Base-by-base conservation (phyloP, 2,888 invertebrate species). In the Morpho deidamia region DNA sequence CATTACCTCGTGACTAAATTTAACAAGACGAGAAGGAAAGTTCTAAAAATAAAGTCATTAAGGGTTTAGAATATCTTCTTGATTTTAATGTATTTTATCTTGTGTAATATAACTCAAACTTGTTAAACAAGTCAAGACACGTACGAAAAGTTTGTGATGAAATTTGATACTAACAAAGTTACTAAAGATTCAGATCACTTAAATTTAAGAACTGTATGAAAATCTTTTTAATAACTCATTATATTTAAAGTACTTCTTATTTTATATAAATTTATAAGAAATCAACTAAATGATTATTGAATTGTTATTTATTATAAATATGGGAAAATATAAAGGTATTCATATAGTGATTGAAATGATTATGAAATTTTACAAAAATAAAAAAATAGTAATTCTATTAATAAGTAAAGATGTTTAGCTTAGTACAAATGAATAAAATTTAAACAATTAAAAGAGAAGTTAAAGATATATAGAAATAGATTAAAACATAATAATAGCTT, bases 401-500 rank as follows among this genome's bases (percentile, higher is more conserved):
- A n/a, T n/a, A n/a, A n/a, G n/a, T n/a, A n/a, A n/a, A n/a, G n/a
- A n/a, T n/a, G n/a, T n/a, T n/a, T n/a, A n/a, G n/a, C n/a, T n/a
- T n/a, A n/a, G n/a, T n/a, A n/a, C n/a, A n/a, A n/a, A n/a, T n/a
- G 23, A 23, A 23, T 23, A 23, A 23, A 3, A 2, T 23, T 23
- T 23, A 2, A 23, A 23, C 3, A 23, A 5, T 23, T 23, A 23
- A 23, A 5, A 7, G 11, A 32, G 32, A 44, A 44, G 32, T 43
- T 23, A 43, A 33, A 44, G 33, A 23, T 23, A 23, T 23, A 23
- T 0, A 23, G 5, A 0, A 23, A 23, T 23, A 23, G 23, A 1
- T 23, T 1, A 23, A 23, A 2, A 23, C 23, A 23, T 23, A 3
- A 37, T 37, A 10, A 80, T 23, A 23, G 23, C 91, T 90, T 74